phyloP scores from a whole-genome alignment of 2,888 invertebrate species.

The Chymomyza procnemis region DNA sequence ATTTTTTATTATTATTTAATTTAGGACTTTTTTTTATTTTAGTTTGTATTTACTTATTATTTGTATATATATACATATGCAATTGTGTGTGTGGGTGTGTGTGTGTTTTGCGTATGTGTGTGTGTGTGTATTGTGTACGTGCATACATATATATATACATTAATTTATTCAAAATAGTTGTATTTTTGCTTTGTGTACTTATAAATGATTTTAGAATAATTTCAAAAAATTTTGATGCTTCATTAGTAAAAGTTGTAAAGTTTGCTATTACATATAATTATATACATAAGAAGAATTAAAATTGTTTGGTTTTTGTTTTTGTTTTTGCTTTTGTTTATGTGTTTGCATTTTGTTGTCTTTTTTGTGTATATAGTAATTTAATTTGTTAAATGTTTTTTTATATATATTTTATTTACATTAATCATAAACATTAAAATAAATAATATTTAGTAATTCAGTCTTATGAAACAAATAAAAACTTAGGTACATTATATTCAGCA shows the following conservation, averaged over 20 bases:
- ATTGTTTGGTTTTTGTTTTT: constrained; percentile 28
- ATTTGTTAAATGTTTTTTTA: constrained; percentile 33
- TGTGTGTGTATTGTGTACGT: constrained; percentile 26
- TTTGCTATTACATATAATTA: constrained; percentile 41
- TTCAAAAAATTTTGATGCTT: constrained; percentile 66
- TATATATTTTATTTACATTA: constrained; percentile 53
- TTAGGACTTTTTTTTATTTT: constrained; percentile 41
- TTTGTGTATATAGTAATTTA: constrained; percentile 17
- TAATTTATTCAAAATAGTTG: constrained; percentile 22
- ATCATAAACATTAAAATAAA: constrained; percentile 46
- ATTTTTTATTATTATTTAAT: constrained; percentile 31
- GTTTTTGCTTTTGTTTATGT: constrained; percentile 9
- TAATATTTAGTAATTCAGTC: constrained; percentile 75
- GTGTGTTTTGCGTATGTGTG: constrained; percentile 19
- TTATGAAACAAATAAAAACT: constrained; percentile 74
- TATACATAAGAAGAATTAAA: constrained; percentile 53
- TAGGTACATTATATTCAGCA: constrained; percentile 63
- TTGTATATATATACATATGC: constrained; percentile 33
- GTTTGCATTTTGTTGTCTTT: constrained; percentile 14
- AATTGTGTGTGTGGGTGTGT: constrained; percentile 26
- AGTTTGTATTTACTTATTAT: constrained; percentile 27
- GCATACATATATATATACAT: constrained; percentile 16
- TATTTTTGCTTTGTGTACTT: constrained; percentile 20
- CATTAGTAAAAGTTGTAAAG: constrained; percentile 68
- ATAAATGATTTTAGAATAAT: constrained; percentile 66